Conservation (phyloP, 2,113 vertebrate genomes). For the Dasypus novemcinctus region DNA sequence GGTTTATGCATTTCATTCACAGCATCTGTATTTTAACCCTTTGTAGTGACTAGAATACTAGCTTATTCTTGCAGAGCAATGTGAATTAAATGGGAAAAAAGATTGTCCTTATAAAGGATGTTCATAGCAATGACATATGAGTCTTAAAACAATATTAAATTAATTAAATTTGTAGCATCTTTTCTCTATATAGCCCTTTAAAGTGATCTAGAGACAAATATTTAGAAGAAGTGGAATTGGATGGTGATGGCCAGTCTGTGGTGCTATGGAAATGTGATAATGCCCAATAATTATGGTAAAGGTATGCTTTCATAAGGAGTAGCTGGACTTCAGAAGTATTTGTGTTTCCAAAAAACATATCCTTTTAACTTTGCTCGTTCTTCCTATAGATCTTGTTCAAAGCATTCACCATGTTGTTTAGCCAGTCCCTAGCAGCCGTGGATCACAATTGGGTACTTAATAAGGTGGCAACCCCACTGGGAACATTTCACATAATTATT, state of each 20-base stretch:
- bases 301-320: conserved; percentile 52
- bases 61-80: conserved; percentile 41
- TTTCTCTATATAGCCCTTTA: conserved; percentile 2
- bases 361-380: conserved; percentile 69
- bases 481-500: conserved; percentile 79
- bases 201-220: conserved; percentile 26
- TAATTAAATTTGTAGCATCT: conserved; percentile 48
- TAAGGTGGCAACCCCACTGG: conserved; percentile 79
- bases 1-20: conserved; percentile 86
- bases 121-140: conserved; percentile 8
- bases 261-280: conserved; percentile 34
- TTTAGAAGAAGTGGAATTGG: conserved; percentile 37
- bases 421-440: conserved; percentile 57
- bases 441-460: conserved; percentile 76
- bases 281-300: conserved; percentile 60
- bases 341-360: conserved; percentile 70
- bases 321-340: conserved; percentile 69
- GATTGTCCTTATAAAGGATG: conserved; percentile 1
- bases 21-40: conserved; percentile 88
- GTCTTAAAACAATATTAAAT: conserved; percentile 61
- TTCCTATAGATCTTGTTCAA: conserved; percentile 64
- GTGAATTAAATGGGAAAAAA: conserved; percentile 21
- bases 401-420: conserved; percentile 71
- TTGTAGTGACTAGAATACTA: conserved; percentile 65
- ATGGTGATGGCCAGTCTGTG: conserved; percentile 6